These are phyloP conservation scores for Myioborus melanocephalus DNA, from an alignment of 2,797 vertebrate species.

Conservation along the genomic window DNA sequence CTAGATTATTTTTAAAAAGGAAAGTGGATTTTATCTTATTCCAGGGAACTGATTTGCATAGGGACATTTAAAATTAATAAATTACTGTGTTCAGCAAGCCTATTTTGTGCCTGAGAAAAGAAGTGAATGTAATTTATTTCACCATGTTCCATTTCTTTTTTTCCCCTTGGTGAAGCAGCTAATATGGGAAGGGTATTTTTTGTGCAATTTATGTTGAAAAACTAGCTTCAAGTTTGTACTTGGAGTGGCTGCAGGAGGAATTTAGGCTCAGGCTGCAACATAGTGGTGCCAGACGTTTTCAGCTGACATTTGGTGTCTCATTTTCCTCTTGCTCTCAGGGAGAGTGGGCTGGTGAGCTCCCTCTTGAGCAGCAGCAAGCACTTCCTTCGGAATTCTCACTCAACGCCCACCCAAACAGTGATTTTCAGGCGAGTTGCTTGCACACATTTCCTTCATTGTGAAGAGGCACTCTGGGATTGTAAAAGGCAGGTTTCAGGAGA, in stretches of 20 bases:
- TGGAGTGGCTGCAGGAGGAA: not conserved
- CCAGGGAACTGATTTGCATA: constrained; percentile 64
- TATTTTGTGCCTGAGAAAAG: constrained; percentile 55
- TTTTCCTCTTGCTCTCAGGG: not conserved
- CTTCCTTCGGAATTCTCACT: constrained; percentile 1
- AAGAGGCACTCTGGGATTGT: not conserved
- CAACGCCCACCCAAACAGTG: not conserved
- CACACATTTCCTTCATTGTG: not conserved
- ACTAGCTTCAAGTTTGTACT: not conserved
- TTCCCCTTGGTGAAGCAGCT: constrained; percentile 17
- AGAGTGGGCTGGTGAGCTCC: constrained; percentile 20
- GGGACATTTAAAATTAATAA: constrained; percentile 70
- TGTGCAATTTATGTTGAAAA: not conserved
- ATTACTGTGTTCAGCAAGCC: constrained; percentile 53
- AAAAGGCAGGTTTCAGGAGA: not conserved
- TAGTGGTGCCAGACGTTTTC: constrained; percentile 4
- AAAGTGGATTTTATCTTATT: constrained; percentile 61
- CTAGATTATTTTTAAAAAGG: constrained; percentile 66
- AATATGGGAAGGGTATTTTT: constrained; percentile 17
- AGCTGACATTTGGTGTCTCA: constrained; percentile 34
- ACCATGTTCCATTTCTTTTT: constrained; percentile 25
- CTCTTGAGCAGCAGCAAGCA: not conserved
- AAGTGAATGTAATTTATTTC: constrained; percentile 49
- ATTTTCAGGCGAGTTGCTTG: not conserved
- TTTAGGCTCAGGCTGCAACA: not conserved